Conservation (phyloP, 2,113 vertebrate genomes). For the Proterorhinus semilunaris region DNA sequence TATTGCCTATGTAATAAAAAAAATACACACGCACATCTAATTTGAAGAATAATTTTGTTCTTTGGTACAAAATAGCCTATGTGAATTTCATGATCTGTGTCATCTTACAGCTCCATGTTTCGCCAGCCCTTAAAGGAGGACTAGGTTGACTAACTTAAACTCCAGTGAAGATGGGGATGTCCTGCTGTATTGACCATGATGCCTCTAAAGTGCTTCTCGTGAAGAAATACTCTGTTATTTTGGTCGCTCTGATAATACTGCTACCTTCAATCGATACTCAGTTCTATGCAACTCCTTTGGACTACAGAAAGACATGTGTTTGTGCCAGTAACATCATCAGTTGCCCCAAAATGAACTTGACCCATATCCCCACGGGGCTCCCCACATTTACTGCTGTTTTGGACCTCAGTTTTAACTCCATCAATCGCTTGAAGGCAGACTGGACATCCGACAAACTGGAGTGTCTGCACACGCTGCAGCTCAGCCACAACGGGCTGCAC, state of each 20-base stretch:
- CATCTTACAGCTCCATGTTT: constrained; percentile 45
- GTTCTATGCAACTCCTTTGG: constrained; percentile 54
- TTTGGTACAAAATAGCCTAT: too few relatives aligned
- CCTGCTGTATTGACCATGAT: constrained; percentile 10
- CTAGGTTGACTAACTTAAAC: background rate
- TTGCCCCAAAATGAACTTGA: constrained; percentile 85
- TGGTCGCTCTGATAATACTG: constrained; percentile 53
- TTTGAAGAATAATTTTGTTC: too few relatives aligned
- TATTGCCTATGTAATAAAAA: too few relatives aligned
- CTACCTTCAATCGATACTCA: constrained; percentile 25
- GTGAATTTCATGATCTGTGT: constrained; percentile 1
- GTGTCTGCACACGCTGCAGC: constrained; percentile 82
- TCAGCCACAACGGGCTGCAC: constrained; percentile 86
- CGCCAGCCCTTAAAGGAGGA: constrained; percentile 14
- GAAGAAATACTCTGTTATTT: constrained; percentile 31
- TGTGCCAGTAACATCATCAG: constrained; percentile 95
- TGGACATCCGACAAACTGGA: constrained; percentile 80
- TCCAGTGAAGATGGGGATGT: constrained; percentile 42
- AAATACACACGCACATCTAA: too few relatives aligned
- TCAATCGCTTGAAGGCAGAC: constrained; percentile 80
- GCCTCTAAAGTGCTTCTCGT: constrained; percentile 7
- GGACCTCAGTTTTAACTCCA: constrained; percentile 90
- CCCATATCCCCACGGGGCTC: constrained; percentile 71
- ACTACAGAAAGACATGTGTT: constrained; percentile 83
- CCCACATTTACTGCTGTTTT: constrained; percentile 83